These are phyloP conservation scores for Helobdella robusta DNA, from an alignment of 2,888 invertebrate genomes.

Conservation along the genomic window DNA sequence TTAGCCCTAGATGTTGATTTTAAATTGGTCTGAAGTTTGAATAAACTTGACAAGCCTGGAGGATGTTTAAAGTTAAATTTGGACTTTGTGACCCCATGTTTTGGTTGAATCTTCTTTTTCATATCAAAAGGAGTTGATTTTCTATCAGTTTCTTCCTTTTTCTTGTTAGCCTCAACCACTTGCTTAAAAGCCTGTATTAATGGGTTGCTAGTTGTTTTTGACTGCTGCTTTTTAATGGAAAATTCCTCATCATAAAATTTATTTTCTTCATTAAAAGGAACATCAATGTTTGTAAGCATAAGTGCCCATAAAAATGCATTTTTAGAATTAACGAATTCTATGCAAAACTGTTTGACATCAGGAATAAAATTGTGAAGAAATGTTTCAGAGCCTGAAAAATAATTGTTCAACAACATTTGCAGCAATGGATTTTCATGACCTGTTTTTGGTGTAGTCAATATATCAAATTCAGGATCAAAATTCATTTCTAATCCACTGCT, in stretches of 20 bases:
- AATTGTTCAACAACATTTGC: constrained; percentile 17
- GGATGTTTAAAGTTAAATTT: background rate
- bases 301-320: constrained; percentile 23
- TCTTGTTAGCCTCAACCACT: constrained; percentile 26
- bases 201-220: constrained; percentile 16
- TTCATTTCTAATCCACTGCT: constrained; percentile 5
- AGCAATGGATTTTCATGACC: constrained; percentile 7
- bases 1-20: constrained; percentile 7
- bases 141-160: background rate
- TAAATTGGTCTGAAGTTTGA: constrained; percentile 11
- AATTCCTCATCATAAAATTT: background rate
- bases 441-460: background rate
- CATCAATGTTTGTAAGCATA: constrained; percentile 3
- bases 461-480: constrained; percentile 21
- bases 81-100: too few relatives aligned
- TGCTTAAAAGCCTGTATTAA: constrained; percentile 27
- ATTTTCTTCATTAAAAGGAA: background rate
- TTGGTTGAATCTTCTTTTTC: background rate
- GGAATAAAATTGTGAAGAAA: too few relatives aligned
- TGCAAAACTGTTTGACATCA: constrained; percentile 16
- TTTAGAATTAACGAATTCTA: background rate
- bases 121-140: background rate
- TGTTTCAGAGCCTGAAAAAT: constrained; percentile 5
- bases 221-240: background rate
- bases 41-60: constrained; percentile 7